A percentile compares a stretch with the other conserved stretches of the same genome.
phyloP scores from a whole-genome alignment of 2,113 vertebrate genomes.

The Menidia beryllina region DNA sequence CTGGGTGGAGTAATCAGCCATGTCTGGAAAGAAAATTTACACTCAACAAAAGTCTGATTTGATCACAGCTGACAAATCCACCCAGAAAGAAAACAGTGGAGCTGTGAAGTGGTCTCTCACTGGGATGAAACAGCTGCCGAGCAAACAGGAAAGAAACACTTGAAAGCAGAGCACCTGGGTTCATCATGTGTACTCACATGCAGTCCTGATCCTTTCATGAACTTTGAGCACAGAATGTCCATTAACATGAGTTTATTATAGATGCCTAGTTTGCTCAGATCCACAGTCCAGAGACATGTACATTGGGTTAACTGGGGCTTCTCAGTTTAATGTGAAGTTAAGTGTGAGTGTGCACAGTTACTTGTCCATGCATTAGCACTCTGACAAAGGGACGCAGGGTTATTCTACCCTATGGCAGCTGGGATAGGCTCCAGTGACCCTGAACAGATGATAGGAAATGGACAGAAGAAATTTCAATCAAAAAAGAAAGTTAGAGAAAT shows the following conservation, averaged over 20 bases:
- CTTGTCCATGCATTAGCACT: neutral
- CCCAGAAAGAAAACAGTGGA: conserved; percentile 72
- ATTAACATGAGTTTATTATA: neutral
- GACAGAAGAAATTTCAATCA: neutral
- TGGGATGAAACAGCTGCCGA: conserved; percentile 62
- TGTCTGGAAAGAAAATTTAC: conserved; percentile 63
- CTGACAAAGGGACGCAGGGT: neutral
- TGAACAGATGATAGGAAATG: neutral
- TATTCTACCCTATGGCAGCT: neutral
- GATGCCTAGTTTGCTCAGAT: neutral
- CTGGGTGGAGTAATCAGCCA: conserved; percentile 56
- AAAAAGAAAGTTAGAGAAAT: conserved; percentile 8
- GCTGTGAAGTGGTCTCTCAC: conserved; percentile 68
- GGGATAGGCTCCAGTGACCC: neutral
- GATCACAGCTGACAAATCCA: conserved; percentile 67
- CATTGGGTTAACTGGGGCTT: neutral
- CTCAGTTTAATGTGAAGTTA: too few species aligned
- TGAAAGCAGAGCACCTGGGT: conserved; percentile 70
- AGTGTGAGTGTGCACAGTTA: neutral
- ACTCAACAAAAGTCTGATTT: conserved; percentile 65
- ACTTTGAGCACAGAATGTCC: conserved; percentile 26
- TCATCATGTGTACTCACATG: conserved; percentile 40
- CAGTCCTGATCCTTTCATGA: conserved; percentile 47
- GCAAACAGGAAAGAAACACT: conserved; percentile 68
- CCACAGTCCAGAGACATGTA: neutral